Evolutionary conservation across 2,888 invertebrate genomes (phyloP), one percentile per base, ranked within the genome.

Genomic region (Bhutanitis thaidina): DNA sequence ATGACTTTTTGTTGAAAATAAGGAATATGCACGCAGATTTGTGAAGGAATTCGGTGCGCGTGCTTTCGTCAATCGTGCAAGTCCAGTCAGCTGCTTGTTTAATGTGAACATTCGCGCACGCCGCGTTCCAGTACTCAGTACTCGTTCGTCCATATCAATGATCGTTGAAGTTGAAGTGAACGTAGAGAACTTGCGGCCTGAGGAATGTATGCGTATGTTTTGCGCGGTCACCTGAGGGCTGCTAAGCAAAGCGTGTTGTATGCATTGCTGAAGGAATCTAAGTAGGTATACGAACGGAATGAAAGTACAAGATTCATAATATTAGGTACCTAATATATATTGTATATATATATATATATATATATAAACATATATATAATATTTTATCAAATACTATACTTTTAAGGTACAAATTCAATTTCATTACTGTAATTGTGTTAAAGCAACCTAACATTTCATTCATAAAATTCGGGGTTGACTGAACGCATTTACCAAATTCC

Each of bases 11-110:
- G 76, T 79, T 46, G 25, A 37, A 46, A 80, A 77, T 73, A 67
- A 74, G 69, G 70, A 74, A 65, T 72, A 65, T 61, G 67, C 55
- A 61, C 49, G 64, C 65, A 67, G 61, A 74, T 73, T 75, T 73
- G 61, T 72, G 79, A 79, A 76, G 80, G 69, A 66, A 74, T 71
- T 73, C 60, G 64, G 60, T 59, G 65, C 64, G 70, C 71, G 57
- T 70, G 71, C 74, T 80, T 78, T 80, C 74, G 73, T 77, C 73
- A 70, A 68, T 60, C 62, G 63, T 62, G 63, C 45, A 52, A 40
- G 44, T 43, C 46, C 45, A 50, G 49, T 44, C 67, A 73, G 69
- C 65, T 70, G 77, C 69, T 71, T 76, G 74, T 79, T 74, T 77
- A n/a, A 68, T 70, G 63, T 46, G 63, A 64, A 64, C 45, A 43